Conservation (phyloP, 2,888 invertebrate species). For the Callosobruchus maculatus region DNA sequence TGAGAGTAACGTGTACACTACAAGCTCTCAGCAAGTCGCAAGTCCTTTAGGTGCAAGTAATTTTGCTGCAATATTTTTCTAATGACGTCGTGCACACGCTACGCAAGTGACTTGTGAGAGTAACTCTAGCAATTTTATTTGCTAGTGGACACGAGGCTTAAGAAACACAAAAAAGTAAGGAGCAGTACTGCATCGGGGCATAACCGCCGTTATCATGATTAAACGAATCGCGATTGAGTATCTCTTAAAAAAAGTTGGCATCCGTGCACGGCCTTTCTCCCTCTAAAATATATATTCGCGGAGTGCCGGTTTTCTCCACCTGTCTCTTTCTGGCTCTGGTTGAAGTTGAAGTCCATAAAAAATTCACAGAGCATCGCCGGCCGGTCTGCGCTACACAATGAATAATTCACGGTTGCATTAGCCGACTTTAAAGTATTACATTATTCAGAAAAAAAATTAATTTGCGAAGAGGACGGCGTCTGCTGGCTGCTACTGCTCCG, state of each 20-base stretch:
- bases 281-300: background rate
- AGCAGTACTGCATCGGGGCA: too few species aligned
- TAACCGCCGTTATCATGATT: too few species aligned
- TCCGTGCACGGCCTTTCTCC: background rate
- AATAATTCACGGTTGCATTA: conserved; percentile 15
- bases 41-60: too few species aligned
- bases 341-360: conserved; percentile 13
- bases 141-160: too few species aligned
- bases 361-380: conserved; percentile 12
- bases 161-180: too few species aligned
- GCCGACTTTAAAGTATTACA: conserved; percentile 15
- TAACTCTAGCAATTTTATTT: too few species aligned
- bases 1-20: too few species aligned
- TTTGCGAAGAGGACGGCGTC: conserved; percentile 8
- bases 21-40: too few species aligned
- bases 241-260: background rate
- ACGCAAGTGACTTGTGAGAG: too few species aligned
- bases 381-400: conserved; percentile 12
- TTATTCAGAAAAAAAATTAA: conserved; percentile 9
- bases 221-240: too few species aligned
- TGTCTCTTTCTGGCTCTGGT: background rate
- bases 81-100: too few species aligned
- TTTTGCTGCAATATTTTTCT: too few species aligned
- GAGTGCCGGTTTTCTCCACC: background rate
- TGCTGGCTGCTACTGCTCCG: background rate